Conservation (phyloP, 1,140 invertebrate genomes). For the Agrypnia vestita region DNA sequence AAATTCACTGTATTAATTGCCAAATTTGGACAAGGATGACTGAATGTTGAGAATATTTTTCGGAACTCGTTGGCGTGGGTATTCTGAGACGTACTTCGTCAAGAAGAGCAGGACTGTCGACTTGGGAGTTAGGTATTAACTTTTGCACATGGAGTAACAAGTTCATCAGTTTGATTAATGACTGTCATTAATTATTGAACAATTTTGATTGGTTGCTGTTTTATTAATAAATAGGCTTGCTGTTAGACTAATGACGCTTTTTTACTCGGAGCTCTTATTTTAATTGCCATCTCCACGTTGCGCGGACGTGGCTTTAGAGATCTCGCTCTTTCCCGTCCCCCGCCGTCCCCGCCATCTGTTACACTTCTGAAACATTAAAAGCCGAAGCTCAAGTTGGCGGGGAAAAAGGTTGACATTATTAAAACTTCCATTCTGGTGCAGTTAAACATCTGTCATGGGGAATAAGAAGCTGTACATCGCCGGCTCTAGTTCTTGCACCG, state of each 20-base stretch:
- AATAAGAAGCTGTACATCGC: slow-evolving; percentile 2
- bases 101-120: no score
- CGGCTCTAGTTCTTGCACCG: neutral
- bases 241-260: neutral
- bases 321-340: neutral
- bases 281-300: neutral
- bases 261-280: neutral
- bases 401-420: slow-evolving; percentile 57
- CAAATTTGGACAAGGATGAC: no score
- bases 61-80: no score
- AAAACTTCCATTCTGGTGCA: slow-evolving; percentile 54
- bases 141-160: no score
- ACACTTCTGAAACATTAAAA: slow-evolving; percentile 53
- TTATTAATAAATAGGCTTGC: no score
- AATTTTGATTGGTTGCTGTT: no score
- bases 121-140: no score
- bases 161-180: no score
- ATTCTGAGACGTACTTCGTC: no score
- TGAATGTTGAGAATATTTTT: no score
- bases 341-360: slow-evolving; percentile 37
- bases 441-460: slow-evolving; percentile 50
- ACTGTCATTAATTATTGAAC: no score
- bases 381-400: slow-evolving; percentile 34
- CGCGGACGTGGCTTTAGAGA: neutral
- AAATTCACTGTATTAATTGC: no score